phyloP scores from a whole-genome alignment of 2,888 invertebrate genomes.

The Agelastica alni region DNA sequence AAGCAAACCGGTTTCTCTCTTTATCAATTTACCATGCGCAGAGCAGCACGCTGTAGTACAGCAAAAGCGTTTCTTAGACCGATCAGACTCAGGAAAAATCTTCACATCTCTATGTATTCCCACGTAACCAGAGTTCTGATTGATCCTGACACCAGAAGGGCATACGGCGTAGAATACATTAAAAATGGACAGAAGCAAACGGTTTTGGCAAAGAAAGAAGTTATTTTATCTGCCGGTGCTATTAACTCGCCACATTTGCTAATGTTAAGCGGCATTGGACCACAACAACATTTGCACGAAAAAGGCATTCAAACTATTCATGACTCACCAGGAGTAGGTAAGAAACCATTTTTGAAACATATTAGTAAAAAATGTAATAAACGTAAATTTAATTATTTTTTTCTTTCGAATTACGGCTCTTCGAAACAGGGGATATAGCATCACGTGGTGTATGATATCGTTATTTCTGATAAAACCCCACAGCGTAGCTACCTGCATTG shows the following conservation, averaged over 20 bases:
- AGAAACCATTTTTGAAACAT: too few relatives aligned
- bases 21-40: slow-evolving; percentile 86
- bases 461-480: too few relatives aligned
- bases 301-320: slow-evolving; percentile 69
- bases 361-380: too few relatives aligned
- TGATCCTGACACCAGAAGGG: slow-evolving; percentile 71
- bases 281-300: slow-evolving; percentile 71
- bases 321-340: slow-evolving; percentile 74
- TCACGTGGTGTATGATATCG: too few relatives aligned
- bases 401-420: too few relatives aligned
- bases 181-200: slow-evolving; percentile 70
- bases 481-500: too few relatives aligned
- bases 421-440: too few relatives aligned
- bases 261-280: slow-evolving; percentile 87
- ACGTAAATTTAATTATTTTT: too few relatives aligned
- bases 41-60: slow-evolving; percentile 80
- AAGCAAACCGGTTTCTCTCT: slow-evolving; percentile 86
- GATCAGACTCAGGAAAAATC: slow-evolving; percentile 73
- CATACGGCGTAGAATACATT: slow-evolving; percentile 77
- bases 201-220: slow-evolving; percentile 74
- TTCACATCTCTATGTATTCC: slow-evolving; percentile 80
- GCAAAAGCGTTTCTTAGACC: slow-evolving; percentile 86
- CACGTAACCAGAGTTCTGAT: slow-evolving; percentile 75
- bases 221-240: slow-evolving; percentile 86
- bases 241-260: slow-evolving; percentile 90